Percentiles rank a stretch among this genome's conserved stretches.
Evolutionary conservation across 2,888 invertebrate genomes (phyloP).

Genomic region (Phaedon cochleariae): DNA sequence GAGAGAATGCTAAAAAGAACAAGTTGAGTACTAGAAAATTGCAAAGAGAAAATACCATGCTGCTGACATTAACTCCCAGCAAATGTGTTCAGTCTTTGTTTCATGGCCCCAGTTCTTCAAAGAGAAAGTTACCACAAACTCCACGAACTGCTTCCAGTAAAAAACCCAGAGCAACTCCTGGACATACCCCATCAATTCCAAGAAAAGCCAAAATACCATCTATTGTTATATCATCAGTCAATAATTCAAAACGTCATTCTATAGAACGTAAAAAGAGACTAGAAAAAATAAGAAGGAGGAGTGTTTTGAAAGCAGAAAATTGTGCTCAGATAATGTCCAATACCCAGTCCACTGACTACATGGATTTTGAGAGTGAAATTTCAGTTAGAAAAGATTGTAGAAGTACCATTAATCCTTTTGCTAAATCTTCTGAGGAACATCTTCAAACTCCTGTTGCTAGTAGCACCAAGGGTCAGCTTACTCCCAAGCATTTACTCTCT

Average conservation of each 20-base stretch:
- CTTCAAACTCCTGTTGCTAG: background rate
- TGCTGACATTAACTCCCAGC: background rate
- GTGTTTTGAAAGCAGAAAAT: background rate
- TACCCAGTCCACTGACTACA: conserved; percentile 15
- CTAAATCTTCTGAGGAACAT: background rate
- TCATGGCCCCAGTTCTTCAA: background rate
- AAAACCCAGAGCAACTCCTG: background rate
- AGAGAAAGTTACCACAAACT: background rate
- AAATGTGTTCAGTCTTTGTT: background rate
- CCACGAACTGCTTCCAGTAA: background rate
- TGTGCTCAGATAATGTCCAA: background rate
- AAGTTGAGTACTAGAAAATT: conserved; percentile 67
- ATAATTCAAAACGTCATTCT: conserved; percentile 23
- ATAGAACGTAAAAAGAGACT: conserved; percentile 26
- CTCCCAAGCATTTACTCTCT: background rate
- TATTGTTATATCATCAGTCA: background rate
- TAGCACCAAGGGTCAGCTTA: background rate
- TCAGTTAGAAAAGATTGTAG: background rate
- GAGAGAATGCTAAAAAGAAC: conserved; percentile 66
- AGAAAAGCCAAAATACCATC: background rate
- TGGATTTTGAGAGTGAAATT: conserved; percentile 23
- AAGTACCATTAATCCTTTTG: background rate
- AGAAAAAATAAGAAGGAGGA: conserved; percentile 21
- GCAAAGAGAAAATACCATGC: conserved; percentile 29
- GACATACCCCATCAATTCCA: background rate